A percentile compares a stretch with the other conserved stretches of the same genome.
These are phyloP conservation scores for Eumeta japonica DNA, from an alignment of 1,140 invertebrate genomes.

Conservation along the genomic window DNA sequence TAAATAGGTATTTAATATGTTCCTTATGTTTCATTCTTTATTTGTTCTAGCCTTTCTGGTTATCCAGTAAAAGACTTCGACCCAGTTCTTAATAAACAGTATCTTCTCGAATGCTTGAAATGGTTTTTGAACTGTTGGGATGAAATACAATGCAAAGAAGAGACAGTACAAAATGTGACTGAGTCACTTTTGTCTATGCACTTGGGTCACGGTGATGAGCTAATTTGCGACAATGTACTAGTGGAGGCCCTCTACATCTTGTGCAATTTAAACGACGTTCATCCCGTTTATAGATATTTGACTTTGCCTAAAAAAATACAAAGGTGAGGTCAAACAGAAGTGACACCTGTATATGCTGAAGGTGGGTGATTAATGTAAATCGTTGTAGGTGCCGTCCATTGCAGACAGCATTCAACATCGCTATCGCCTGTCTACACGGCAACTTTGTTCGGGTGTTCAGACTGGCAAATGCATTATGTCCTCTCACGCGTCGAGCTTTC, in stretches of 20 bases:
- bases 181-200: neutral
- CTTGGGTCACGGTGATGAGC: too few relatives aligned
- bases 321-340: slow-evolving; percentile 25
- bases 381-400: slow-evolving; percentile 26
- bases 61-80: slow-evolving; percentile 55
- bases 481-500: slow-evolving; percentile 43
- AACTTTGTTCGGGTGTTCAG: slow-evolving; percentile 56
- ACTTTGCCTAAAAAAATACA: slow-evolving; percentile 26
- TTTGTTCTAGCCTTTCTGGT: slow-evolving; percentile 54
- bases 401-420: slow-evolving; percentile 42
- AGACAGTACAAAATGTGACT: too few relatives aligned
- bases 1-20: too few relatives aligned
- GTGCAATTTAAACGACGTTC: slow-evolving; percentile 58
- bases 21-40: too few relatives aligned
- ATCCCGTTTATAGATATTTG: slow-evolving; percentile 53
- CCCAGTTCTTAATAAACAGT: slow-evolving; percentile 60
- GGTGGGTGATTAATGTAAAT: slow-evolving; percentile 7
- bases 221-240: slow-evolving; percentile 26
- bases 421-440: slow-evolving; percentile 49
- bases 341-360: slow-evolving; percentile 4
- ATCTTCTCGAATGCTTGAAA: slow-evolving; percentile 64
- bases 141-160: slow-evolving; percentile 23
- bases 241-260: slow-evolving; percentile 62
- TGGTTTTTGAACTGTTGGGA: slow-evolving; percentile 59
- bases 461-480: slow-evolving; percentile 44